Percentiles rank a stretch among this genome's conserved stretches.
phyloP scores from a whole-genome alignment of 2,888 invertebrate genomes.

The Nycteola revayana region DNA sequence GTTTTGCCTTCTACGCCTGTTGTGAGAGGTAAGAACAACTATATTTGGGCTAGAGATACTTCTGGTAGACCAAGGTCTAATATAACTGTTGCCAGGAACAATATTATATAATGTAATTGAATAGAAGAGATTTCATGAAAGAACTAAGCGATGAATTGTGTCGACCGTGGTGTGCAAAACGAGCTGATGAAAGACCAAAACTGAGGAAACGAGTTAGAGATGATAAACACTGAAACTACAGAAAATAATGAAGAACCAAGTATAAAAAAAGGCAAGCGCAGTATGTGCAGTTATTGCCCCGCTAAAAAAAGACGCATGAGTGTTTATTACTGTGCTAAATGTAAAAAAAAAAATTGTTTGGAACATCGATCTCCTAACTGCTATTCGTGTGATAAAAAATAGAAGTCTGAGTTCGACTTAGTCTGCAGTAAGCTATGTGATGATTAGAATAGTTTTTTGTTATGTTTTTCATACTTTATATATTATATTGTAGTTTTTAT shows the following conservation, averaged over 20 bases:
- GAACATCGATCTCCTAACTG: conserved; percentile 5
- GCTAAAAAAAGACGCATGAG: conserved; percentile 3
- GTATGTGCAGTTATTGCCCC: conserved; percentile 2
- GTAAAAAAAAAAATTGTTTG: conserved; percentile 2
- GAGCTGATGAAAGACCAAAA: conserved; percentile 3
- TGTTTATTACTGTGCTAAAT: conserved; percentile 1
- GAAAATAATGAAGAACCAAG: conserved; percentile 4
- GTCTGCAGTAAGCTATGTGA: no score
- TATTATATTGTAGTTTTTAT: no score
- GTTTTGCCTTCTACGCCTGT: no score
- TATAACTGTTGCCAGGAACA: background rate
- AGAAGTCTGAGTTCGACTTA: no score
- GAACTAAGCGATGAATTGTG: conserved; percentile 5
- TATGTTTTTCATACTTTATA: no score
- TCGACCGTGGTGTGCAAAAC: conserved; percentile 3
- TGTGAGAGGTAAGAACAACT: no score
- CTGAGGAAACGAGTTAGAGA: conserved; percentile 5
- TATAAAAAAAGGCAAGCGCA: conserved; percentile 4
- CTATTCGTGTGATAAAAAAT: no score
- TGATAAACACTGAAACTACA: background rate
- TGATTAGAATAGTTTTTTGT: no score
- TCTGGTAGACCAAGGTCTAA: no score
- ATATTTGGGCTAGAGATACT: no score
- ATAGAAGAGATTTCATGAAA: conserved; percentile 7
- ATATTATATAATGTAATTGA: background rate